A percentile compares a stretch with the other conserved stretches of the same genome.
phyloP scores from a whole-genome alignment of 2,888 invertebrate genomes.

The Cyclophora punctaria region DNA sequence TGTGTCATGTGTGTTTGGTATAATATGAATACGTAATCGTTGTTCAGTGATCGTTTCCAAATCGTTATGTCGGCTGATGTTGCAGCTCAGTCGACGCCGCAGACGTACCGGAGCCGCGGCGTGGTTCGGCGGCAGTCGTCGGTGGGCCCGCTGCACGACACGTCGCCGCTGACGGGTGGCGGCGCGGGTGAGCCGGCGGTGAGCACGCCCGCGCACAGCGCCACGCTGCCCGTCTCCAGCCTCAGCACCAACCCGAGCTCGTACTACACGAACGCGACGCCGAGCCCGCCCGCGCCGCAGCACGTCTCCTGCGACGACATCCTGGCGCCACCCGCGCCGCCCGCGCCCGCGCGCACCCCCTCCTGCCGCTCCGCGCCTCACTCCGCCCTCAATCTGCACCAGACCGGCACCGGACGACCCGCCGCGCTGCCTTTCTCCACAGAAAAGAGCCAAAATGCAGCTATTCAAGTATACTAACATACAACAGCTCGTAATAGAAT shows the following conservation, averaged over 20 bases:
- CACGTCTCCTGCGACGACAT: constrained; percentile 69
- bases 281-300: constrained; percentile 67
- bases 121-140: constrained; percentile 78
- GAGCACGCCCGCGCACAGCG: constrained; percentile 66
- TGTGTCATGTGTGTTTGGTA: too few species aligned
- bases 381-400: constrained; percentile 64
- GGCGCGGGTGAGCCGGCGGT: constrained; percentile 52
- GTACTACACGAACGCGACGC: constrained; percentile 77
- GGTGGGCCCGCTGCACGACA: constrained; percentile 75
- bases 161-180: constrained; percentile 60
- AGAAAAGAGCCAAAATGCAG: constrained; percentile 46
- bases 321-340: constrained; percentile 48
- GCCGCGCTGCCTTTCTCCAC: constrained; percentile 47
- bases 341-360: constrained; percentile 45
- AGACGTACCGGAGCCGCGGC: constrained; percentile 73
- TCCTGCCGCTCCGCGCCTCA: constrained; percentile 67
- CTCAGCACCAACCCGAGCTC: constrained; percentile 71
- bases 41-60: too few species aligned
- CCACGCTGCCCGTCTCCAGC: constrained; percentile 72
- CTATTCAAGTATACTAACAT: constrained; percentile 3
- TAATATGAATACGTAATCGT: too few species aligned
- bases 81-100: constrained; percentile 78
- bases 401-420: constrained; percentile 46
- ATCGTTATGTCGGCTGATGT: constrained; percentile 16
- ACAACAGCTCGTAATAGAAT: too few species aligned